phyloP scores from a whole-genome alignment of 2,888 invertebrate genomes.

The Lamproptera curius region DNA sequence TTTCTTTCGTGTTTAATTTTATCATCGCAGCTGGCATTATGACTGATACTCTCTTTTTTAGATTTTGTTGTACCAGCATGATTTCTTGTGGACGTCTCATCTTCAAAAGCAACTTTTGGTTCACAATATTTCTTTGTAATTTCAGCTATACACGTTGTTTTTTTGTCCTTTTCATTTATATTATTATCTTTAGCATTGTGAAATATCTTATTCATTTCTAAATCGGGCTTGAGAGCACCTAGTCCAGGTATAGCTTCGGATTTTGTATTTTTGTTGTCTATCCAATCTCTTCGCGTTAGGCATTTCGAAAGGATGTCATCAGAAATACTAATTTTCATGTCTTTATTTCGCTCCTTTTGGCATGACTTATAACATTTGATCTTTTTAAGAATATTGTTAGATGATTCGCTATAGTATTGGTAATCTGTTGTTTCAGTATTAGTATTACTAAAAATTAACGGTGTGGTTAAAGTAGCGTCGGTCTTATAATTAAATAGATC shows the following conservation, averaged over 20 bases:
- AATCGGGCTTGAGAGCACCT: neutral
- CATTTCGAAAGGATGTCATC: constrained; percentile 67
- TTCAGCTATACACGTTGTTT: constrained; percentile 12
- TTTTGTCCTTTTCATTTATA: constrained; percentile 13
- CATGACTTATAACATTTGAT: constrained; percentile 63
- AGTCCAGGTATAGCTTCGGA: constrained; percentile 35
- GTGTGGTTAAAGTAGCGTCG: constrained; percentile 61
- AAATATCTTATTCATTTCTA: neutral
- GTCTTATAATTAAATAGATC: constrained; percentile 54
- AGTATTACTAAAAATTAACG: constrained; percentile 56
- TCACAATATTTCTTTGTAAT: constrained; percentile 23
- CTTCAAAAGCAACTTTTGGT: constrained; percentile 39
- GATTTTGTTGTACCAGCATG: constrained; percentile 20
- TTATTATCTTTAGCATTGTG: neutral
- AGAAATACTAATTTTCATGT: constrained; percentile 50
- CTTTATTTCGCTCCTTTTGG: constrained; percentile 45
- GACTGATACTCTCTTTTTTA: constrained; percentile 21
- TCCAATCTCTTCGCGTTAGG: constrained; percentile 59
- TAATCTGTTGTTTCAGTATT: constrained; percentile 56
- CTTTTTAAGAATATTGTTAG: constrained; percentile 47
- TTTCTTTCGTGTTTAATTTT: constrained; percentile 17
- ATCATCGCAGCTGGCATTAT: constrained; percentile 25
- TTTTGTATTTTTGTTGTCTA: constrained; percentile 33
- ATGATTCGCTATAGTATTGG: constrained; percentile 50
- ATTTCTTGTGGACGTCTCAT: constrained; percentile 27